Percentiles rank a stretch among this genome's conserved stretches.
phyloP scores from a whole-genome alignment of 2,797 vertebrate species.

The Alectoris magna region DNA sequence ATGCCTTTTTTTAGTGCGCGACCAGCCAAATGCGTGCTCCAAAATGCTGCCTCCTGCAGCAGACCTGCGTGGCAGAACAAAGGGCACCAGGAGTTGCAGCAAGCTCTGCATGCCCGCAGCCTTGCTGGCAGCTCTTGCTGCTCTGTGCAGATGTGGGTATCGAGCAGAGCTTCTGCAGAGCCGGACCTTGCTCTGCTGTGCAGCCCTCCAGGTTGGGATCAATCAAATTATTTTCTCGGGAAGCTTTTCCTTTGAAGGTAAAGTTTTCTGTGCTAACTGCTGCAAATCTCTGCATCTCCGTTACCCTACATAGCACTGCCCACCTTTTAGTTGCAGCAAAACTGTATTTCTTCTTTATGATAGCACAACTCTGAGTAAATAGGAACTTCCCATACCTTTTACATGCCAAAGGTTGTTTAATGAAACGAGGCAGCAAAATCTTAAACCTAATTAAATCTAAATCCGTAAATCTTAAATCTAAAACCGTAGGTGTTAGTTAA shows the following conservation, averaged over 20 bases:
- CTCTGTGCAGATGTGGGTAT: neutral
- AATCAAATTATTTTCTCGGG: neutral
- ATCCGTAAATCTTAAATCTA: too few relatives aligned
- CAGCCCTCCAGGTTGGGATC: neutral
- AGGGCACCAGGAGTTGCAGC: neutral
- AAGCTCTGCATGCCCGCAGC: neutral
- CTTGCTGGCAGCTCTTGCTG: neutral
- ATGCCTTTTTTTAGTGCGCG: conserved; percentile 11
- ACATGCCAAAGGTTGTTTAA: neutral
- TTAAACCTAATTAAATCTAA: too few relatives aligned
- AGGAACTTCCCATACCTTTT: neutral
- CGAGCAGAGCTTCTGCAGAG: neutral
- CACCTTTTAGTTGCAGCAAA: neutral
- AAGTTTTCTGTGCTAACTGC: neutral
- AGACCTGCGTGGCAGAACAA: neutral
- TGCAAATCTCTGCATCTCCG: neutral
- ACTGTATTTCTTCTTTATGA: neutral
- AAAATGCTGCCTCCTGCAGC: neutral
- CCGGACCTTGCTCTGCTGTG: neutral
- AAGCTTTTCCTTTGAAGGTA: conserved; percentile 9
- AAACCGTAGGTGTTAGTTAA: neutral
- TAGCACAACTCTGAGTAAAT: neutral
- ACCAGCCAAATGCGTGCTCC: neutral
- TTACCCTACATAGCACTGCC: neutral
- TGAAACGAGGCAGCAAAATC: neutral